Evolutionary conservation across 2,888 invertebrate species (phyloP).

Genomic region (Harpagoxenus sublaevis): DNA sequence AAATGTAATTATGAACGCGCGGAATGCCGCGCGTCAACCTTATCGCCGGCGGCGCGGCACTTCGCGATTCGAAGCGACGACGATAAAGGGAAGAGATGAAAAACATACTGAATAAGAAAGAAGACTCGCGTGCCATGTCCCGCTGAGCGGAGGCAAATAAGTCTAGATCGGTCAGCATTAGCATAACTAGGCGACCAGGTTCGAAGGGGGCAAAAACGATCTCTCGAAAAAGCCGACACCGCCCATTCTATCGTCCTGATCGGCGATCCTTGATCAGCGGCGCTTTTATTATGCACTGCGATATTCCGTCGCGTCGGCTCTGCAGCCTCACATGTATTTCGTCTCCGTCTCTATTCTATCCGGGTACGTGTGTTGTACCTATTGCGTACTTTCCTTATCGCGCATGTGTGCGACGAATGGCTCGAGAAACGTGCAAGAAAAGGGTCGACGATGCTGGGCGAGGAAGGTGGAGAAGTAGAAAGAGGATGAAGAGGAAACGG

Average conservation of each 20-base stretch:
- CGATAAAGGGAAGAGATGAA: constrained; percentile 70
- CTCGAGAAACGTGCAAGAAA: constrained; percentile 40
- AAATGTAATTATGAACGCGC: constrained; percentile 63
- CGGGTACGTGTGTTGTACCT: constrained; percentile 13
- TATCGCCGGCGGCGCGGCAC: constrained; percentile 57
- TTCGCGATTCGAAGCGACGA: constrained; percentile 58
- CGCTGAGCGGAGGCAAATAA: constrained; percentile 74
- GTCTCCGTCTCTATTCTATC: constrained; percentile 40
- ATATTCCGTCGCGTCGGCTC: constrained; percentile 58
- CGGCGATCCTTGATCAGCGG: constrained; percentile 76
- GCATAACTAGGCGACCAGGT: constrained; percentile 76
- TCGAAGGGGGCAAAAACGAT: constrained; percentile 50
- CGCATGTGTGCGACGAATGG: constrained; percentile 35
- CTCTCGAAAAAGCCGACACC: constrained; percentile 67
- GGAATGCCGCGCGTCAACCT: constrained; percentile 62
- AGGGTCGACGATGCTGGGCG: constrained; percentile 47
- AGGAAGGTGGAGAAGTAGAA: constrained; percentile 55
- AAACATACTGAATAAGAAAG: constrained; percentile 73
- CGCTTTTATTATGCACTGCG: constrained; percentile 72
- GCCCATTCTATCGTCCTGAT: constrained; percentile 61
- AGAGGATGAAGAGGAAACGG: constrained; percentile 60
- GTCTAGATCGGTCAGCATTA: constrained; percentile 64
- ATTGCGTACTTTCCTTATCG: constrained; percentile 32
- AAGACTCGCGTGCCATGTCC: constrained; percentile 74
- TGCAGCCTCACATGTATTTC: constrained; percentile 7